Evolutionary conservation across 2,888 invertebrate genomes (phyloP).

Genomic region (Epistrophe grossulariae): DNA sequence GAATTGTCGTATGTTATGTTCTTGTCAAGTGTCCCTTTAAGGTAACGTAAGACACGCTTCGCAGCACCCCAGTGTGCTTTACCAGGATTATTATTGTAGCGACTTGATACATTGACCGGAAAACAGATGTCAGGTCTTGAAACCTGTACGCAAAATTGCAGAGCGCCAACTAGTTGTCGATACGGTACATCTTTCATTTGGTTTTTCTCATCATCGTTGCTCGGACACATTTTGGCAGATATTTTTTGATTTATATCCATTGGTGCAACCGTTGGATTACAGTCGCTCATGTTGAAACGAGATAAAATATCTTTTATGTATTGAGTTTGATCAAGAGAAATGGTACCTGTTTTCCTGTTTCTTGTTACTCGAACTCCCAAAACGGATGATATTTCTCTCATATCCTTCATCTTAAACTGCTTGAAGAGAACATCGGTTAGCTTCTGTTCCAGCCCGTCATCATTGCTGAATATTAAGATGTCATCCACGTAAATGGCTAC

Average conservation of each 20-base stretch:
- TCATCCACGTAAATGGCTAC: constrained; percentile 72
- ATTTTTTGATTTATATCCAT: constrained; percentile 58
- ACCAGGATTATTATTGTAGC: constrained; percentile 31
- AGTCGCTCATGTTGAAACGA: constrained; percentile 62
- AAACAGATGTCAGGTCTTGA: constrained; percentile 51
- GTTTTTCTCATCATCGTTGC: constrained; percentile 41
- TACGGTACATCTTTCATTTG: constrained; percentile 56
- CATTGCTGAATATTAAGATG: constrained; percentile 61
- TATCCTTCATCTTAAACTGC: constrained; percentile 52
- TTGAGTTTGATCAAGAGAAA: constrained; percentile 42
- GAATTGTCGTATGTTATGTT: constrained; percentile 47
- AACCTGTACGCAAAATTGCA: constrained; percentile 39
- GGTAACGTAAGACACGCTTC: constrained; percentile 77
- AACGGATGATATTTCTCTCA: constrained; percentile 54
- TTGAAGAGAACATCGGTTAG: constrained; percentile 37
- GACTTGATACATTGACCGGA: constrained; percentile 38
- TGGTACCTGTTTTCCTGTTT: constrained; percentile 51
- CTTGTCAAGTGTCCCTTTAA: constrained; percentile 47
- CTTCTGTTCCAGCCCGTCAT: constrained; percentile 34
- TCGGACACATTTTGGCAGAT: constrained; percentile 61
- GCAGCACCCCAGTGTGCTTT: neutral
- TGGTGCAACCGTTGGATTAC: constrained; percentile 56
- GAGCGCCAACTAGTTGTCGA: constrained; percentile 38
- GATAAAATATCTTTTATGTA: constrained; percentile 41
- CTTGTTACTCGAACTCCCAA: constrained; percentile 57